Conservation (phyloP, 2,888 invertebrate species). For the Chirona hameri region DNA sequence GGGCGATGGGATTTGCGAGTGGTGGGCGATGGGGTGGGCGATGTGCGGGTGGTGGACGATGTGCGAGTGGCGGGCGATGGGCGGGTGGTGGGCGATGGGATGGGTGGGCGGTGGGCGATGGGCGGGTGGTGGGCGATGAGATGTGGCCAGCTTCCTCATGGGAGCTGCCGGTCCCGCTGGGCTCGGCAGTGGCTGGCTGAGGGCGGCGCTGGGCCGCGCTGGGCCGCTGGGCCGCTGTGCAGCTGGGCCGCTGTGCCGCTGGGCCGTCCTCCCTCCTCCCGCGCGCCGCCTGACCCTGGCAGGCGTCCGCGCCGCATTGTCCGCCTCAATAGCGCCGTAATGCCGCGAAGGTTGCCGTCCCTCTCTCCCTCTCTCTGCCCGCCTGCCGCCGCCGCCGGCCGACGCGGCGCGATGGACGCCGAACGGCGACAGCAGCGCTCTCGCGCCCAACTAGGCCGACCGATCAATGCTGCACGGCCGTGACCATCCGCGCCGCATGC, state of each 20-base stretch:
- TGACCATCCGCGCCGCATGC: neutral
- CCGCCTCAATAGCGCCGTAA: constrained; percentile 4
- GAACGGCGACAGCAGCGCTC: neutral
- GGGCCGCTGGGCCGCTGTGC: neutral
- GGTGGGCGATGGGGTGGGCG: no score
- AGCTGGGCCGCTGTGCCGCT: neutral
- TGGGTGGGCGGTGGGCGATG: no score
- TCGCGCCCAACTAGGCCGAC: neutral
- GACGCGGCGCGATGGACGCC: neutral
- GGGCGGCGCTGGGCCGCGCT: neutral
- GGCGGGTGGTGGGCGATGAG: no score
- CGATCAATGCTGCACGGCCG: neutral
- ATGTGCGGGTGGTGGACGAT: no score
- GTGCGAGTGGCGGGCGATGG: no score
- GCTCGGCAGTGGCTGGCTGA: neutral
- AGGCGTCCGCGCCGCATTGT: neutral
- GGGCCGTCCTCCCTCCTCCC: no score
- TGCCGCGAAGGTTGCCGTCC: neutral
- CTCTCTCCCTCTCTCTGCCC: neutral
- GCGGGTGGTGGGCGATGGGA: no score
- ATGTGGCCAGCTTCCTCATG: neutral
- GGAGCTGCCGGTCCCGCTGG: neutral
- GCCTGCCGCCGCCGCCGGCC: neutral
- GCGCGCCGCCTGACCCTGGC: neutral
- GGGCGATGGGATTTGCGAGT: no score